A percentile compares a stretch with the other conserved stretches of the same genome.
phyloP scores from a whole-genome alignment of 2,888 invertebrate genomes.

The Cephus runcator region DNA sequence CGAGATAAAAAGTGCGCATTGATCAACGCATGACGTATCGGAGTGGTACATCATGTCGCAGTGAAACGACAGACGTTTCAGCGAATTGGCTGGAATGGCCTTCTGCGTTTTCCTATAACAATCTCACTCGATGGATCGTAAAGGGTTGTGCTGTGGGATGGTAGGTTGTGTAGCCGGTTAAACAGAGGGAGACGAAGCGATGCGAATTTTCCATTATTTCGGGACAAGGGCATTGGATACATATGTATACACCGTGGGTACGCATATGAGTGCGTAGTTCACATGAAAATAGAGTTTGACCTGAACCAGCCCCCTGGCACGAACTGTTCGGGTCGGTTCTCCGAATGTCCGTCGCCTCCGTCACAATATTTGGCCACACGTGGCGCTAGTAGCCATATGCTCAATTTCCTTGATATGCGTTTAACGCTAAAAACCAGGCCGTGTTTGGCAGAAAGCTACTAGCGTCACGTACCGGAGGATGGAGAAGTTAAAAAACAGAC shows the following conservation, averaged over 20 bases:
- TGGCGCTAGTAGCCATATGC: too few relatives aligned
- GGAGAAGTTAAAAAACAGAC: too few relatives aligned
- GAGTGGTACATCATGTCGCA: not conserved
- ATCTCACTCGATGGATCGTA: not conserved
- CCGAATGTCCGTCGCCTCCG: too few relatives aligned
- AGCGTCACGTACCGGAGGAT: too few relatives aligned
- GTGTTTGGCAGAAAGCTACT: too few relatives aligned
- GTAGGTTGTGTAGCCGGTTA: not conserved
- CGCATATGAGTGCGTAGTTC: not conserved
- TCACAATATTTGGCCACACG: too few relatives aligned
- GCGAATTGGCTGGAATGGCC: not conserved
- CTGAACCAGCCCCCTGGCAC: not conserved
- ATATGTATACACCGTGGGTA: not conserved
- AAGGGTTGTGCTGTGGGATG: not conserved
- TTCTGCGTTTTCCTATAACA: not conserved
- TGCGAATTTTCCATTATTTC: not conserved
- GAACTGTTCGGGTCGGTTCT: too few relatives aligned
- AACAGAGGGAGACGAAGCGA: not conserved
- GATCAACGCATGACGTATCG: not conserved
- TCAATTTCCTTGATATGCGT: too few relatives aligned
- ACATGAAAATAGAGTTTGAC: not conserved
- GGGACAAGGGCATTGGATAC: not conserved
- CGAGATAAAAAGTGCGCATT: not conserved
- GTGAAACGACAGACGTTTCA: not conserved
- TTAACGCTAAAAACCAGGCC: too few relatives aligned